Evolutionary conservation across 1,140 invertebrate genomes (phyloP), one percentile per base, ranked within the genome.

Genomic region (Drosophila mayri): DNA sequence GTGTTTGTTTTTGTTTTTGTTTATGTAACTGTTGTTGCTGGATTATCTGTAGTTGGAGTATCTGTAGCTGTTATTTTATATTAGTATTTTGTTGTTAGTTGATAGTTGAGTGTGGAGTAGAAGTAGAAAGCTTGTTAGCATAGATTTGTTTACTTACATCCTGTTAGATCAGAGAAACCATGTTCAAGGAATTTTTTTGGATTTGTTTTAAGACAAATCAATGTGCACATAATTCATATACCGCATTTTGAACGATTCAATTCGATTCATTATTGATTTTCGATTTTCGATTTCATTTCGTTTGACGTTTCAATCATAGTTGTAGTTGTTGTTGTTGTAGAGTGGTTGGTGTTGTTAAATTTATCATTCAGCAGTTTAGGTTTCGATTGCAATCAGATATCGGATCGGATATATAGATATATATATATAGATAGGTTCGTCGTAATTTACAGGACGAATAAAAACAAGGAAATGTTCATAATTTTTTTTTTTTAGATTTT

Each of bases 61-160:
- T 10, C 32, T 40, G 47, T 43, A 20, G 16, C 38, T 60, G 54
- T 61, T n/a, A 9, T 77, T 67, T 20, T 40, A 46, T 65, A 46
- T 30, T 52, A 32, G 28, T 72, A 47, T 16, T 67, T 40, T 22
- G 22, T 25, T 25, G 1, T 35, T 70, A 37, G 61, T 77, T 43
- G 74, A 70, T 58, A 28, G 59, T 32, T n/a, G 9, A 54, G 52
- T 38, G 40, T 70, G 57, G 58, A 52, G 74, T 50, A 32, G 43
- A 72, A 59, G 54, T 41, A 59, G 44, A 66, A 76, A 76, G 54
- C 68, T 55, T 66, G 43, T 43, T 76, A 60, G 67, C 43, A 62
- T 79, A 84, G 37, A 66, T 68, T 84, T 76, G 65, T 85, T 86
- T 86, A 86, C 83, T 86, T 86, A 86, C 83, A 86, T 86, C 83